Evolutionary conservation across 2,888 invertebrate genomes (phyloP).

Genomic region (Lysandra bellargus): DNA sequence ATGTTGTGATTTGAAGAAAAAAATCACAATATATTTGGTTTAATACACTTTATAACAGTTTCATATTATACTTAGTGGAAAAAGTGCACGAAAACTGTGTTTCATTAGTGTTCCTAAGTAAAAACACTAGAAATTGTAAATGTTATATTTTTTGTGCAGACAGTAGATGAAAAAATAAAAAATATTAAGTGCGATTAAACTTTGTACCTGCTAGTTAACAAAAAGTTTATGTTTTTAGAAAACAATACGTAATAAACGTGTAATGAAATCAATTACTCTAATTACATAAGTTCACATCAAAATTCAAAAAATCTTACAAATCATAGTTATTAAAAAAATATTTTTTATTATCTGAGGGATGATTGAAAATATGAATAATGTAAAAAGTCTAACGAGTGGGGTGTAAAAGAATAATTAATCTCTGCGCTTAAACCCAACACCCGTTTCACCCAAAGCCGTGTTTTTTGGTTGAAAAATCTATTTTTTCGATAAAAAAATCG

Average conservation of each 20-base stretch:
- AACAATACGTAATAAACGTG: background rate
- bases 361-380: background rate
- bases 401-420: conserved; percentile 14
- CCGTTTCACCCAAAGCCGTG: conserved; percentile 54
- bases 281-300: background rate
- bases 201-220: background rate
- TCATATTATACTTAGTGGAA: too few species aligned
- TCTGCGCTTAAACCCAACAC: conserved; percentile 41
- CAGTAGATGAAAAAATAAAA: background rate
- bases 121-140: background rate
- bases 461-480: conserved; percentile 50
- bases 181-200: background rate
- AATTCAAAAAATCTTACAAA: background rate
- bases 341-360: background rate
- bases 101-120: background rate
- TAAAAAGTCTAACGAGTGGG: background rate
- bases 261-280: too few species aligned
- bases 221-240: background rate
- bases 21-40: too few species aligned
- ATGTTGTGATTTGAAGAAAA: too few species aligned
- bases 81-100: too few species aligned
- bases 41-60: too few species aligned
- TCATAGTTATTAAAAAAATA: too few species aligned
- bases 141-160: background rate
- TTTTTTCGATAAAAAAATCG: conserved; percentile 43